Conservation (phyloP, 2,888 invertebrate species). For the Notocelia uddmanniana region DNA sequence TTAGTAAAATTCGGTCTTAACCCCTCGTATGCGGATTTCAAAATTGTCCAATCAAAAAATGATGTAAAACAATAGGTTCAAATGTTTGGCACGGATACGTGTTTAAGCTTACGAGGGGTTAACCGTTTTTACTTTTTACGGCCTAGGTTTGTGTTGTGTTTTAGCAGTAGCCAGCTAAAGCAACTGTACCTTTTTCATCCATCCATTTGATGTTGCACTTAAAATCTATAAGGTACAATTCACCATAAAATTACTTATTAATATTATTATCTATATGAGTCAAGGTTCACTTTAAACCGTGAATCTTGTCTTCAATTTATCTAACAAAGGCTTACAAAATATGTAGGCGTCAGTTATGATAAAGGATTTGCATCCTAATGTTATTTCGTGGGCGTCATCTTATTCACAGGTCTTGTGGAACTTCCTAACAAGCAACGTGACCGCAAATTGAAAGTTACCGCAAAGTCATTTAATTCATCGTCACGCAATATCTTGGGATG, state of each 20-base stretch:
- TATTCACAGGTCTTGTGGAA: constrained; percentile 66
- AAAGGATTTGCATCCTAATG: constrained; percentile 48
- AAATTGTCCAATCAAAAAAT: too few species aligned
- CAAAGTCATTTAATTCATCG: constrained; percentile 71
- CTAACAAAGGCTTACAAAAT: constrained; percentile 27
- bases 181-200: background rate
- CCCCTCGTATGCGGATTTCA: too few species aligned
- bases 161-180: too few species aligned
- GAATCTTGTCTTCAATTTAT: constrained; percentile 32
- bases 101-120: too few species aligned
- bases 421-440: constrained; percentile 69
- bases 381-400: constrained; percentile 60
- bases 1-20: too few species aligned
- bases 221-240: background rate
- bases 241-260: constrained; percentile 1
- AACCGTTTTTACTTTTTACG: too few species aligned
- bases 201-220: background rate
- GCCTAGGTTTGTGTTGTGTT: too few species aligned
- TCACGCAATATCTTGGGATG: constrained; percentile 66
- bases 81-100: too few species aligned
- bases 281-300: constrained; percentile 1
- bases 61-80: too few species aligned
- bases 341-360: constrained; percentile 35
- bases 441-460: constrained; percentile 77
- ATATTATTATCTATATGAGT: too few species aligned